phyloP scores from a whole-genome alignment of 2,797 vertebrate species.

The Dipus sagitta region DNA sequence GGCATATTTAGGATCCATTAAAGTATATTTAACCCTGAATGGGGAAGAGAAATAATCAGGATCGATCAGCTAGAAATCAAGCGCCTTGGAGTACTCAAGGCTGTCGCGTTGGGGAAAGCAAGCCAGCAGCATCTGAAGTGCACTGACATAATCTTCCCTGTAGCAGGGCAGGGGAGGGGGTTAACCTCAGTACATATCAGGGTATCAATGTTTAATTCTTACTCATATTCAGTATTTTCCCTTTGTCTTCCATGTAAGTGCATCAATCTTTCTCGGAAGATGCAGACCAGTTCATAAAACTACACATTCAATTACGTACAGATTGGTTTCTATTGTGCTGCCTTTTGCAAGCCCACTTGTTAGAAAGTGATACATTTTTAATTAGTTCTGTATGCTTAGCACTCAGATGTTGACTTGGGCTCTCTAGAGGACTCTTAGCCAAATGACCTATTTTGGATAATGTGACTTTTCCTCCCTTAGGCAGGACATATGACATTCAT shows the following conservation, averaged over 20 bases:
- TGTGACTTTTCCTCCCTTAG: conserved; percentile 18
- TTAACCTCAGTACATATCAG: conserved; percentile 59
- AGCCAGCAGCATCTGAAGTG: conserved; percentile 13
- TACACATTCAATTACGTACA: conserved; percentile 78
- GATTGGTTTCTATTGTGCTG: conserved; percentile 71
- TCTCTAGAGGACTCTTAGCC: conserved; percentile 73
- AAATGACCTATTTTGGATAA: conserved; percentile 56
- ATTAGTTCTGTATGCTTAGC: conserved; percentile 72
- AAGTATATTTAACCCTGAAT: conserved; percentile 80
- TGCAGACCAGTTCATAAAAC: conserved; percentile 69
- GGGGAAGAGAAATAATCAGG: conserved; percentile 76
- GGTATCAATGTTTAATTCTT: conserved; percentile 73
- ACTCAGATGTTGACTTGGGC: conserved; percentile 59
- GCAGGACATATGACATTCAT: background rate
- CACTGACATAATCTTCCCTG: background rate
- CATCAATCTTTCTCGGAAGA: conserved; percentile 67
- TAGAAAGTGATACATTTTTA: conserved; percentile 82
- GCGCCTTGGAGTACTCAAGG: conserved; percentile 62
- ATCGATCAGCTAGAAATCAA: conserved; percentile 76
- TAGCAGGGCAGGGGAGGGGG: background rate
- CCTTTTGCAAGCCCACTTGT: conserved; percentile 66
- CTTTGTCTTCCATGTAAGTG: conserved; percentile 56
- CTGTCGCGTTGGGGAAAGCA: conserved; percentile 37
- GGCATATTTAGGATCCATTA: conserved; percentile 82
- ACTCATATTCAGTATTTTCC: conserved; percentile 65